Evolutionary conservation across 2,113 vertebrate genomes (phyloP).

Genomic region (Pelmatolapia mariae): DNA sequence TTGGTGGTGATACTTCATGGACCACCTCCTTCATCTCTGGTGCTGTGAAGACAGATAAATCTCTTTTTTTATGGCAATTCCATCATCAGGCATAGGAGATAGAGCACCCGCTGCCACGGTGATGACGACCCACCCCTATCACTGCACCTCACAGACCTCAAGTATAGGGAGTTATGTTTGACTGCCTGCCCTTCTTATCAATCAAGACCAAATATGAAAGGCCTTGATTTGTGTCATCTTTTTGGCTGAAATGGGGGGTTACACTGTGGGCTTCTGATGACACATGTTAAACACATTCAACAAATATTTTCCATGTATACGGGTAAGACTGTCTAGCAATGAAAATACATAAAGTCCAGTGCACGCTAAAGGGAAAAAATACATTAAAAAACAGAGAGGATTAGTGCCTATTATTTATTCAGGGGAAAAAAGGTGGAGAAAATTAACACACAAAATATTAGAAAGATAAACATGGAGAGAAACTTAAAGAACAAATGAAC

Average conservation of each 20-base stretch:
- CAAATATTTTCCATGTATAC: not conserved
- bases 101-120: slow-evolving; percentile 30
- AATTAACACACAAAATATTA: not conserved
- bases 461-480: not conserved
- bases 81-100: slow-evolving; percentile 60
- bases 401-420: not conserved
- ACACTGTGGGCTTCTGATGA: slow-evolving; percentile 1
- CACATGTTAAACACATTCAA: slow-evolving; percentile 16
- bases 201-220: slow-evolving; percentile 50
- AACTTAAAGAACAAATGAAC: not conserved
- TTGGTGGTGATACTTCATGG: slow-evolving; percentile 33
- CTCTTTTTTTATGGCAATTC: slow-evolving; percentile 58
- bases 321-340: not conserved
- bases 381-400: not conserved
- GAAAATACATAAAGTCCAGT: not conserved
- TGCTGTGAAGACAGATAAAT: slow-evolving; percentile 65
- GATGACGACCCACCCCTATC: slow-evolving; percentile 54
- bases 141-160: slow-evolving; percentile 7
- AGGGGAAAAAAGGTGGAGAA: not conserved
- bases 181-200: slow-evolving; percentile 37
- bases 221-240: not conserved
- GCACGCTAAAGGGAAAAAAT: not conserved
- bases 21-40: slow-evolving; percentile 55
- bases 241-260: slow-evolving; percentile 16
- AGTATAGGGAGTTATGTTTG: slow-evolving; percentile 36